phyloP scores from a whole-genome alignment of 2,888 invertebrate species.

The Aphidius colemani region DNA sequence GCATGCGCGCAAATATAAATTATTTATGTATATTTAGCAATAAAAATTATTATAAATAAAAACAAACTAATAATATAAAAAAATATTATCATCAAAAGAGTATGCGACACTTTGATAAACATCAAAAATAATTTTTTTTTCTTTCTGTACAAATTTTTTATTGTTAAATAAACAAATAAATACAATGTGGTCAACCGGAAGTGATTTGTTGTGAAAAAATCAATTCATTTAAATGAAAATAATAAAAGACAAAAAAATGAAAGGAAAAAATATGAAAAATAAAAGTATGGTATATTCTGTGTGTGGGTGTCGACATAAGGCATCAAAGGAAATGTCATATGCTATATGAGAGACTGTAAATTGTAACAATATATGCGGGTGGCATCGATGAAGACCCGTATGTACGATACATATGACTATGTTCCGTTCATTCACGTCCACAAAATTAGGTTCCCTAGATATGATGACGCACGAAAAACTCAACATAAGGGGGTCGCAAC shows the following conservation, averaged over 20 bases:
- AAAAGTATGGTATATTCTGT: neutral
- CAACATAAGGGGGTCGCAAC: conserved; percentile 4
- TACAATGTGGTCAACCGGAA: neutral
- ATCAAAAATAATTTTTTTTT: no score
- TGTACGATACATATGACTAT: neutral
- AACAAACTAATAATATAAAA: no score
- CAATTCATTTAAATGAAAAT: neutral
- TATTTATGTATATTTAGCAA: no score
- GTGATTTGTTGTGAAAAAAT: neutral
- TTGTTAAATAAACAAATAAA: neutral
- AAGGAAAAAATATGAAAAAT: neutral
- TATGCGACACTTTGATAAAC: no score
- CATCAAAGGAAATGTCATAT: neutral
- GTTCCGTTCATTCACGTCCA: neutral
- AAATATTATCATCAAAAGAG: no score
- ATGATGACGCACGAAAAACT: conserved; percentile 4
- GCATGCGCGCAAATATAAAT: neutral
- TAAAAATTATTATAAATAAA: no score
- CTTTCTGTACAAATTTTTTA: neutral
- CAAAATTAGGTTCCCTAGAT: conserved; percentile 1
- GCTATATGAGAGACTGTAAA: neutral
- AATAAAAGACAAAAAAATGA: no score
- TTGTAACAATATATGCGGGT: conserved; percentile 8
- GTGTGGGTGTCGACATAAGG: neutral
- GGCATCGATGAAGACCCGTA: neutral